Percentiles rank a stretch among this genome's conserved stretches.
Conservation (phyloP, 2,888 invertebrate genomes). For the Eupithecia insigniata region DNA sequence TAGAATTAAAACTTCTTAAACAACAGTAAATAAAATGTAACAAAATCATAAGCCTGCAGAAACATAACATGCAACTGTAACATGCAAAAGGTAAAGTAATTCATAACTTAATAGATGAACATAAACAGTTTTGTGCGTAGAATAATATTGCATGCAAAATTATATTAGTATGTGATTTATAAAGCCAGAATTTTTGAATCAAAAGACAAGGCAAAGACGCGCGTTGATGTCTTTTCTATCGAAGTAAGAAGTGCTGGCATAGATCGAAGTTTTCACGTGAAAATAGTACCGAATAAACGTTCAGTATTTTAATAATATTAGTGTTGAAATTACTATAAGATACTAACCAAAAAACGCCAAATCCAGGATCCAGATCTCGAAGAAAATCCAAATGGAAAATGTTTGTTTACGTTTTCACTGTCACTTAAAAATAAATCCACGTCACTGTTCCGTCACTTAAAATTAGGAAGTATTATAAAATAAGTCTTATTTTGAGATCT, state of each 20-base stretch:
- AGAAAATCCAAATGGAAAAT: constrained; percentile 68
- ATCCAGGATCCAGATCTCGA: constrained; percentile 56
- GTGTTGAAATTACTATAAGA: constrained; percentile 20
- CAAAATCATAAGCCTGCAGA: background rate
- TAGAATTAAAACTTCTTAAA: background rate
- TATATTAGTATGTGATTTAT: background rate
- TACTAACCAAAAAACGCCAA: constrained; percentile 70
- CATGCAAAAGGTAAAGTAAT: background rate
- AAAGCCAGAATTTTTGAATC: constrained; percentile 5
- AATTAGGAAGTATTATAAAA: constrained; percentile 65
- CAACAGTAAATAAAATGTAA: background rate
- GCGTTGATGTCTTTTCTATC: constrained; percentile 81
- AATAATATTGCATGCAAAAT: background rate
- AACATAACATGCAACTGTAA: background rate
- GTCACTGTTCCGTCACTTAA: constrained; percentile 79
- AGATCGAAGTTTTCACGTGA: constrained; percentile 17
- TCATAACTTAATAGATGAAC: background rate
- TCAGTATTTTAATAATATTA: constrained; percentile 27
- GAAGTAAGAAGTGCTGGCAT: constrained; percentile 31
- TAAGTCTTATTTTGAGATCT: constrained; percentile 83
- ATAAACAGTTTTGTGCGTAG: background rate
- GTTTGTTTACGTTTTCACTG: constrained; percentile 67
- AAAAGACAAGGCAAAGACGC: constrained; percentile 46
- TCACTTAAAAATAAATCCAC: constrained; percentile 77
- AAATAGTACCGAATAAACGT: constrained; percentile 4